Evolutionary conservation across 2,797 vertebrate genomes (phyloP), one percentile per base, ranked within the genome.

Genomic region (Chelon auratus): DNA sequence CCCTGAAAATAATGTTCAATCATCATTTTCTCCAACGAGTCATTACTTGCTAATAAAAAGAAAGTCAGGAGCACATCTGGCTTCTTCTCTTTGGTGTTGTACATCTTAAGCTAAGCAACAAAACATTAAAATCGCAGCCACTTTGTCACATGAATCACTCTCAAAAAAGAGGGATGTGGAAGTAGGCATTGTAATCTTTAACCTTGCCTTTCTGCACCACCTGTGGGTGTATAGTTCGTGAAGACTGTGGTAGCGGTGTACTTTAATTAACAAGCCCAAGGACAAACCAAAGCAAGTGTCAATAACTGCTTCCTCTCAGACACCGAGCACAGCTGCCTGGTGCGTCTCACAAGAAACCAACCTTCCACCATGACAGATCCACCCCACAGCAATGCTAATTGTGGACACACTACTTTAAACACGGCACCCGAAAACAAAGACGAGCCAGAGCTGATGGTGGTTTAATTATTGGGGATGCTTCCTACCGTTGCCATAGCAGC

Each of bases 381-480:
- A 78, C 83, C 89, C 92, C 88, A 67, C 82, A 91, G 88, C 86
- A 87, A 78, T 80, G 87, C 90, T 96, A 96, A 97, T 96, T 95
- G 96, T 84, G 94, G 84, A 77, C 75, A 84, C 64, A 87, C 89
- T 91, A 69, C 71, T 90, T 86, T 89, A 89, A 93, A 93, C 91
- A 84, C 87, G 83, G 92, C 89, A 86, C 93, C 90, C 87, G 62
- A 77, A 92, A 94, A 93, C 95, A 93, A 91, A 86, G 88, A 93
- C 87, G 90, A 84, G 73, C 90, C 62, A 78, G 93, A 94, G 94
- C 90, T 94, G 94, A 95, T 93, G 93, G 94, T 94, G 93, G 94
- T 94, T 94, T 96, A 96, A 97, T 96, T 95, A 95, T 93, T 93
- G 90, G 92, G 91, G 85, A 91, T 87, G 75, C 91, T 94, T 91